A percentile compares a stretch with the other conserved stretches of the same genome.
These are phyloP conservation scores for Mellivora capensis DNA, from an alignment of 2,113 vertebrate genomes.

Conservation along the genomic window DNA sequence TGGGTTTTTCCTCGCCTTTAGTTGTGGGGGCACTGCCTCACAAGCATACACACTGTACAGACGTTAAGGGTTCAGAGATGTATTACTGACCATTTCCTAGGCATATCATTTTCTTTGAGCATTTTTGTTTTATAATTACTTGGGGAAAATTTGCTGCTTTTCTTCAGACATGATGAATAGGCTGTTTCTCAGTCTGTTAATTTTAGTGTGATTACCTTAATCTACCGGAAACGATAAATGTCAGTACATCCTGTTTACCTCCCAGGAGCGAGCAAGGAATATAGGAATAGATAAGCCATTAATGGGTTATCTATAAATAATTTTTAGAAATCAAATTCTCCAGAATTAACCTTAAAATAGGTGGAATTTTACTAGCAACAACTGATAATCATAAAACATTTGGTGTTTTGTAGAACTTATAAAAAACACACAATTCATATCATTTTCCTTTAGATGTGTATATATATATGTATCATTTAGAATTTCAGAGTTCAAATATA, in stretches of 20 bases:
- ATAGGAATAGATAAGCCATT: slow-evolving; percentile 33
- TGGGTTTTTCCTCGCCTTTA: background rate
- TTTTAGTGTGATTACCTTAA: slow-evolving; percentile 46
- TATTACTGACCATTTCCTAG: slow-evolving; percentile 25
- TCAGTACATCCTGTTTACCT: slow-evolving; percentile 11
- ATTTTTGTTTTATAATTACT: slow-evolving; percentile 57
- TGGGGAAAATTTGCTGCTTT: slow-evolving; percentile 26
- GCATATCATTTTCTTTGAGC: slow-evolving; percentile 5
- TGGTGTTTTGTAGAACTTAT: slow-evolving; percentile 7
- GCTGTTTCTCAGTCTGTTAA: slow-evolving; percentile 48
- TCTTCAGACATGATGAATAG: slow-evolving; percentile 50
- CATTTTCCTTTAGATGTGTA: slow-evolving; percentile 7
- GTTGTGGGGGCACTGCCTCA: background rate
- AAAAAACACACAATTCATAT: background rate
- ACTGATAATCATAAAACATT: slow-evolving; percentile 40
- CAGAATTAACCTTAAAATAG: slow-evolving; percentile 24
- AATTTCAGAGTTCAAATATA: background rate
- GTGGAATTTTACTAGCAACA: slow-evolving; percentile 33
- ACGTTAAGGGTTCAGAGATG: background rate
- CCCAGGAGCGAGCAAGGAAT: slow-evolving; percentile 11
- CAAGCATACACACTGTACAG: background rate
- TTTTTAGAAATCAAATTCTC: slow-evolving; percentile 23
- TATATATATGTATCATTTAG: slow-evolving; percentile 15
- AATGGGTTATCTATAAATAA: background rate
- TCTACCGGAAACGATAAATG: slow-evolving; percentile 34